phyloP scores from a whole-genome alignment of 2,888 invertebrate genomes.

The Thera britannica region DNA sequence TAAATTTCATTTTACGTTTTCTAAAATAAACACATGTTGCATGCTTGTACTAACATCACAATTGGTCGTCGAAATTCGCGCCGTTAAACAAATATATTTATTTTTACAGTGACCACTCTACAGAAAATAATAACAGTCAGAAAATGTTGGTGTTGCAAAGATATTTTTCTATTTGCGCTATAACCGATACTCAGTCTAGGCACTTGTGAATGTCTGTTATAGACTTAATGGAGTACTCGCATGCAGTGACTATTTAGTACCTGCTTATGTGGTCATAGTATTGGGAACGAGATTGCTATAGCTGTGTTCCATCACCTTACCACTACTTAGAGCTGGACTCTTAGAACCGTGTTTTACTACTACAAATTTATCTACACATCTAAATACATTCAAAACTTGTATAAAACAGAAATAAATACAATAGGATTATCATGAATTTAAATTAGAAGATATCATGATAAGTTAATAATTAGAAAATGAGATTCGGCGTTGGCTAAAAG shows the following conservation, averaged over 20 bases:
- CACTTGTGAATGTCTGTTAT: conserved; percentile 66
- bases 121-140: conserved; percentile 80
- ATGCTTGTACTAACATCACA: conserved; percentile 57
- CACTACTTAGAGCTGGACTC: conserved; percentile 9
- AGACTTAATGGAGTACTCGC: conserved; percentile 50
- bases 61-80: conserved; percentile 52
- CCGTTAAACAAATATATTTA: conserved; percentile 80
- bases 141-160: conserved; percentile 79
- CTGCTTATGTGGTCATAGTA: conserved; percentile 25
- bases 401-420: conserved; percentile 6
- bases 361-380: background rate
- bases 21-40: conserved; percentile 46
- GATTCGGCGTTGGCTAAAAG: background rate
- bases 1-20: background rate
- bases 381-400: conserved; percentile 8
- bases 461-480: background rate
- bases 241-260: conserved; percentile 43
- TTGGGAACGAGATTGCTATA: conserved; percentile 30
- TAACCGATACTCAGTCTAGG: conserved; percentile 76
- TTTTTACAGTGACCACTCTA: conserved; percentile 83
- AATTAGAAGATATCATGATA: conserved; percentile 8
- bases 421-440: conserved; percentile 13
- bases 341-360: conserved; percentile 7
- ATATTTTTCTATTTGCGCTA: conserved; percentile 78
- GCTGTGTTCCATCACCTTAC: conserved; percentile 23